phyloP scores from a whole-genome alignment of 2,797 vertebrate species.

The Mormyrus proboscirostris region DNA sequence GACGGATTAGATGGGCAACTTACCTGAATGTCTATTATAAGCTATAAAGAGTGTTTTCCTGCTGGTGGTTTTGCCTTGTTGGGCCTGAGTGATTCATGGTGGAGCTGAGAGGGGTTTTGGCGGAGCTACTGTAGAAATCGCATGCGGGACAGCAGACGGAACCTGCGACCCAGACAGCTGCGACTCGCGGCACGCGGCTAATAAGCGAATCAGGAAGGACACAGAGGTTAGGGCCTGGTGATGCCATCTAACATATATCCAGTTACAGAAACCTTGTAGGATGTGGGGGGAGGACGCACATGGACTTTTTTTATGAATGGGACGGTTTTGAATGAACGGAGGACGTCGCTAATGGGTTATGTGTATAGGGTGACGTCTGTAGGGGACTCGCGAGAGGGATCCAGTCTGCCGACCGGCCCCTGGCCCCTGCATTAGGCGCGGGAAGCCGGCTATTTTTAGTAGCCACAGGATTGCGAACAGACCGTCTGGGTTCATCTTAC shows the following conservation, averaged over 20 bases:
- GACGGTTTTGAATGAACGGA: slow-evolving; percentile 15
- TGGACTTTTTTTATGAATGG: slow-evolving; percentile 23
- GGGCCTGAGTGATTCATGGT: neutral
- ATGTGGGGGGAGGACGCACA: neutral
- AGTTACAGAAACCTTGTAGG: slow-evolving; percentile 9
- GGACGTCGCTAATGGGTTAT: slow-evolving; percentile 55
- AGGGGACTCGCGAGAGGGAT: slow-evolving; percentile 45
- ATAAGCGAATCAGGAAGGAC: slow-evolving; percentile 7
- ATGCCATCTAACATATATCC: neutral
- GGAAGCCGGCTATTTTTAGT: slow-evolving; percentile 61
- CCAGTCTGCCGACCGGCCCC: slow-evolving; percentile 65
- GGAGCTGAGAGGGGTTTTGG: too few relatives aligned
- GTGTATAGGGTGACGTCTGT: slow-evolving; percentile 64
- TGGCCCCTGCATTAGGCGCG: slow-evolving; percentile 63
- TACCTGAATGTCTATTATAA: neutral
- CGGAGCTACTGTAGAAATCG: neutral
- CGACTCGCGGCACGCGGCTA: neutral
- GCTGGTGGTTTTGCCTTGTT: neutral
- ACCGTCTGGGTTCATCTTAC: slow-evolving; percentile 67
- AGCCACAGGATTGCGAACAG: slow-evolving; percentile 64
- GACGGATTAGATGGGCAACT: neutral
- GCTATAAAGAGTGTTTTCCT: neutral
- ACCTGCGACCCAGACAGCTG: neutral
- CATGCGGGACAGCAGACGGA: neutral
- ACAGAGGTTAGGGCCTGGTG: neutral